phyloP scores from a whole-genome alignment of 2,888 invertebrate genomes.

The Sphaerophoria rueppellii region DNA sequence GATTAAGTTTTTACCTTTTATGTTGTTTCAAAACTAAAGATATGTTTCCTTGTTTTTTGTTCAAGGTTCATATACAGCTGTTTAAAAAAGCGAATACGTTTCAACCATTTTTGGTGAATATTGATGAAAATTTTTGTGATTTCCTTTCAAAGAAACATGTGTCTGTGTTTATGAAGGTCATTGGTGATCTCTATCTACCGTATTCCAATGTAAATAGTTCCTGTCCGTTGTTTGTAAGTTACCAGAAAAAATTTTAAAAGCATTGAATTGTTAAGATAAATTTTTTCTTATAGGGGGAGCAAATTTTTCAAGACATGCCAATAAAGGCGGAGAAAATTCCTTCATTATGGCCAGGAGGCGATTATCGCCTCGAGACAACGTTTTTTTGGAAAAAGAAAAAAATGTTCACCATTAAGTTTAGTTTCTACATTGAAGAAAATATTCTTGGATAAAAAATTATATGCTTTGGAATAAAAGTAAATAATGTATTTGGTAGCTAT shows the following conservation, averaged over 20 bases:
- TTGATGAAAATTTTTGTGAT: slow-evolving; percentile 18
- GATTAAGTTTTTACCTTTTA: not conserved
- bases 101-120: slow-evolving; percentile 14
- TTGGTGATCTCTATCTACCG: slow-evolving; percentile 7
- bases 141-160: slow-evolving; percentile 12
- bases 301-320: slow-evolving; percentile 12
- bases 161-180: slow-evolving; percentile 9
- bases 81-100: slow-evolving; percentile 18
- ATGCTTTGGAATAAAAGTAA: too few relatives aligned
- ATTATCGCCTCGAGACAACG: not conserved
- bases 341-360: slow-evolving; percentile 23
- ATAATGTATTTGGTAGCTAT: too few relatives aligned
- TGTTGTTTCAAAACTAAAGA: too few relatives aligned
- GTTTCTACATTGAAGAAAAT: not conserved
- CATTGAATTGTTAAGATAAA: not conserved
- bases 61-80: not conserved
- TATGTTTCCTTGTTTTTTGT: too few relatives aligned
- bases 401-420: not conserved
- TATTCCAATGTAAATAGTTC: slow-evolving; percentile 39
- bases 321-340: not conserved
- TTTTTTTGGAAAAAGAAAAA: not conserved
- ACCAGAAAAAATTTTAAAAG: too few relatives aligned
- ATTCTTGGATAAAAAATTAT: not conserved
- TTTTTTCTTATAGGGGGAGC: not conserved
- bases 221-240: slow-evolving; percentile 12